phyloP scores from a whole-genome alignment of 1,140 invertebrate species.

The Drosophila hydei region DNA sequence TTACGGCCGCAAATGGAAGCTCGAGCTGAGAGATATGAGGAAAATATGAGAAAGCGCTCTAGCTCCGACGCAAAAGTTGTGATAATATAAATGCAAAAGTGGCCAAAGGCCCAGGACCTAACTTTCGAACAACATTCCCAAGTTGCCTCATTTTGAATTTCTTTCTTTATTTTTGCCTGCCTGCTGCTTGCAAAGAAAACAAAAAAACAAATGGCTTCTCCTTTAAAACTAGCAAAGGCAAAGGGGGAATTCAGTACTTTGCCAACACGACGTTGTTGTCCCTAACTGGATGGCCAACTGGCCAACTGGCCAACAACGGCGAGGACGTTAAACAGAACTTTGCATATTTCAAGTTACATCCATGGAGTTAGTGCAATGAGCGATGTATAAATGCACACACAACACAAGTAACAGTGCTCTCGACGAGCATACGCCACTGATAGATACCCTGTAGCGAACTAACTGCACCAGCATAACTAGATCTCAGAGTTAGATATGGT shows the following conservation, averaged over 20 bases:
- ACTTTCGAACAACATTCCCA: constrained; percentile 60
- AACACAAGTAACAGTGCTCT: background rate
- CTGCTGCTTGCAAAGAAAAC: constrained; percentile 20
- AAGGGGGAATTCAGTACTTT: constrained; percentile 50
- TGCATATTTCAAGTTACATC: constrained; percentile 68
- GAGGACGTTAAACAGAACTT: constrained; percentile 67
- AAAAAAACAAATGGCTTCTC: constrained; percentile 5
- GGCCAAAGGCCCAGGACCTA: constrained; percentile 52
- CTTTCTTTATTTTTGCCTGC: constrained; percentile 20
- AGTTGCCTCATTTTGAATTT: constrained; percentile 45
- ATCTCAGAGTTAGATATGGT: background rate
- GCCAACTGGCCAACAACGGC: constrained; percentile 47
- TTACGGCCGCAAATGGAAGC: constrained; percentile 17
- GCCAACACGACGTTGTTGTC: constrained; percentile 39
- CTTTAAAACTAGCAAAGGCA: constrained; percentile 17
- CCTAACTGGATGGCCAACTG: constrained; percentile 46
- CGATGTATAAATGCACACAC: constrained; percentile 8
- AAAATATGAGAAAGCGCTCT: constrained; percentile 69
- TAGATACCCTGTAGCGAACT: background rate
- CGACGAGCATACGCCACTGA: background rate
- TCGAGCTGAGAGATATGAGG: constrained; percentile 22
- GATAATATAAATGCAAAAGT: constrained; percentile 77
- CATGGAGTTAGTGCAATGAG: constrained; percentile 25
- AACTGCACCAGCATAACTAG: too few species aligned
- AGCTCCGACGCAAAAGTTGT: constrained; percentile 60